Percentiles rank a stretch among this genome's conserved stretches.
Evolutionary conservation across 2,888 invertebrate species (phyloP).

Genomic region (Andrena trimmerana): DNA sequence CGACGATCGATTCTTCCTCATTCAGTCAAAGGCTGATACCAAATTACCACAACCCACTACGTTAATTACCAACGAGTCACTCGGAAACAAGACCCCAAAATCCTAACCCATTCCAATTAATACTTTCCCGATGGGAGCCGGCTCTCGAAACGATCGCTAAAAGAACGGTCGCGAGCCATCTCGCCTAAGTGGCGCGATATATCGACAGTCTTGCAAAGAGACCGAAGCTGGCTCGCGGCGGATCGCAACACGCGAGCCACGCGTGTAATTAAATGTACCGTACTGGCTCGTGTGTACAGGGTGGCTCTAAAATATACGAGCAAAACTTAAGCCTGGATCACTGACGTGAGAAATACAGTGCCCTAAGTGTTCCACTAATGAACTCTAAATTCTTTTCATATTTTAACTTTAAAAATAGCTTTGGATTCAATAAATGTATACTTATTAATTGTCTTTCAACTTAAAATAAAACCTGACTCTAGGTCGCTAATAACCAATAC

Average conservation of each 20-base stretch:
- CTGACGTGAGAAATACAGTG: too few species aligned
- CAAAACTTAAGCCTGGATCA: too few species aligned
- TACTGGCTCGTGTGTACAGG: conserved; percentile 16
- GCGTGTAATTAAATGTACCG: conserved; percentile 49
- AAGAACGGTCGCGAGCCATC: conserved; percentile 9
- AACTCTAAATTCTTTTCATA: too few species aligned
- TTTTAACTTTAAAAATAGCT: too few species aligned
- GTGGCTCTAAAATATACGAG: not conserved
- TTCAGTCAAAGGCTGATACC: not conserved
- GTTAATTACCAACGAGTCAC: not conserved
- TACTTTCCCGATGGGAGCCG: not conserved
- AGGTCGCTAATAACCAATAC: too few species aligned
- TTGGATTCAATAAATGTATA: too few species aligned
- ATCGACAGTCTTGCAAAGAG: conserved; percentile 12
- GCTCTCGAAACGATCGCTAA: not conserved
- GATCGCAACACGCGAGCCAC: conserved; percentile 29
- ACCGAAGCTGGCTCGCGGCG: conserved; percentile 4
- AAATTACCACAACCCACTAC: too few species aligned
- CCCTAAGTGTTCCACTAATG: too few species aligned
- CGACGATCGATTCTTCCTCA: not conserved
- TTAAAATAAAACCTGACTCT: too few species aligned
- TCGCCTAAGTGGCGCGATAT: conserved; percentile 17
- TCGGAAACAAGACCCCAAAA: not conserved
- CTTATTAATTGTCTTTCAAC: too few species aligned
- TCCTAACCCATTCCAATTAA: not conserved